Base-by-base conservation (phyloP, 2,797 vertebrate genomes). In the Dendrocincla fuliginosa region DNA sequence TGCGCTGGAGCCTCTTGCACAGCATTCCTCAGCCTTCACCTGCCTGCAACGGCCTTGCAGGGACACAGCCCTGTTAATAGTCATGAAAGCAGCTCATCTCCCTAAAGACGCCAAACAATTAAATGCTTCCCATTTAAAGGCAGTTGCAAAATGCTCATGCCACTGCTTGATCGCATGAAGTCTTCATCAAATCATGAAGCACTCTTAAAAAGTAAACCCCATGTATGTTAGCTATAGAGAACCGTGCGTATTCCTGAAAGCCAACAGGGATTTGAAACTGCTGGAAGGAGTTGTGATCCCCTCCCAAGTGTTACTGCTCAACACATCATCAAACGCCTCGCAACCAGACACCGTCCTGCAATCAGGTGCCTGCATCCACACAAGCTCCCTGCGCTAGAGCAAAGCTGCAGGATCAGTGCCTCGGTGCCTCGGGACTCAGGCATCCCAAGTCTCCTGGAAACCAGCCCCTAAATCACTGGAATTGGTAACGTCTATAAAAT, bases 11-110 rank as follows among this genome's bases (percentile, higher is more conserved):
- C 81, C 73, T 95, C 89, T 82, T 78, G 82, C 89, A 33, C 84
- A 81, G 89, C 91, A 42, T 93, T 96, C 39, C 78, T 83, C 88
- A 94, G 81, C 61, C 88, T 88, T 91, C 83, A 42, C 73, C 77
- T 87, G 75, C 89, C 88, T 95, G 84, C 59, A 82, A 69, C 1
- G 17, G 93, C 90, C 86, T 90, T 32, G 78, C 68, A 87, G 75
- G 63, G 71, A 85, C 86, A 55, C 81, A 83, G 84, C 81, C 78
- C 89, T 80, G 41, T 37, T 90, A 84, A 92, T 83, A 85, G 87
- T 33, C 81, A 74, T 60, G 44, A 67, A 64, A 85, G 68, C 16
- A 89, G 79, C 76, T 91, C 82, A 56, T 91, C 93, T 94, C 73
- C 74, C 87, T 52, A 13, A 81, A 79, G 95, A 70, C 63, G 82